Evolutionary conservation across 2,113 vertebrate species (phyloP).

Genomic region (Atlantisia rogersi): DNA sequence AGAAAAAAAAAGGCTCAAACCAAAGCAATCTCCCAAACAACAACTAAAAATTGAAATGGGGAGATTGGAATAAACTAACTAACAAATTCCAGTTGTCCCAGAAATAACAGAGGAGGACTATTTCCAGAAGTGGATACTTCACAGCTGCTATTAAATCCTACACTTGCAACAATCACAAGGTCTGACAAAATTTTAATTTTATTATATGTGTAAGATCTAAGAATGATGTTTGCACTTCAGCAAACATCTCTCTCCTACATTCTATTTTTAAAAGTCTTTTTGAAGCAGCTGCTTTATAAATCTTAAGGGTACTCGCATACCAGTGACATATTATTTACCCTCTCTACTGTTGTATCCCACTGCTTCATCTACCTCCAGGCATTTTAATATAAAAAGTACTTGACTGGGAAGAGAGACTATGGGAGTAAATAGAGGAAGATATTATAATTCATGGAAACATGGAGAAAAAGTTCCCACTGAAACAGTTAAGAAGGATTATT

Average conservation of each 20-base stretch:
- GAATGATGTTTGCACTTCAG: not conserved
- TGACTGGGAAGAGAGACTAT: not conserved
- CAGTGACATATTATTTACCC: rapidly evolving
- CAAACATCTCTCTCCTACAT: not conserved
- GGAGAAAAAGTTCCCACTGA: not conserved
- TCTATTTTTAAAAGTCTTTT: not conserved
- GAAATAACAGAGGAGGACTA: not conserved
- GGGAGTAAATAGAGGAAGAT: not conserved
- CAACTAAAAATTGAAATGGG: not conserved
- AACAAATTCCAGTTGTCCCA: not conserved
- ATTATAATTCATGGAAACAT: not conserved
- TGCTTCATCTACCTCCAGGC: not conserved
- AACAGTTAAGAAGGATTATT: not conserved
- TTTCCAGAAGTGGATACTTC: not conserved
- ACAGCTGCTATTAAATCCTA: not conserved
- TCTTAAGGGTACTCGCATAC: not conserved
- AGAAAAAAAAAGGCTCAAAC: not conserved
- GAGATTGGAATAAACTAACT: not conserved
- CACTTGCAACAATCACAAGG: not conserved
- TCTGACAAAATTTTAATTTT: not conserved
- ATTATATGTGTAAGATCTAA: not conserved
- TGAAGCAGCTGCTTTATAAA: not conserved
- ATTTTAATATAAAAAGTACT: not conserved
- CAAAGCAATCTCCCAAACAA: not conserved
- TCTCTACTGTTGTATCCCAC: not conserved